Evolutionary conservation across 2,888 invertebrate genomes (phyloP).

Genomic region (Mythimna lalbum): DNA sequence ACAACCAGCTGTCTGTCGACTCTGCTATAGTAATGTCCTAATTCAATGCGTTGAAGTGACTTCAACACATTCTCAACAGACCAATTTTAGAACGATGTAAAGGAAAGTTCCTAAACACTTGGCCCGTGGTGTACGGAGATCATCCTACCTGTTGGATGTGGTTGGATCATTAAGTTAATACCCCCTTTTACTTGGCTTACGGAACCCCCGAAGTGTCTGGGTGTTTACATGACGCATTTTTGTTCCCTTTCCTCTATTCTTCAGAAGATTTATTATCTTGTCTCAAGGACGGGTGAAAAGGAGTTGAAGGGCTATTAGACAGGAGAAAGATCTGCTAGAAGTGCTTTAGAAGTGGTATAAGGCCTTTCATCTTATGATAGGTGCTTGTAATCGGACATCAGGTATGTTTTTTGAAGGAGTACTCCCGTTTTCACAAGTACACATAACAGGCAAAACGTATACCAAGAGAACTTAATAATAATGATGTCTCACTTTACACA

Average conservation of each 20-base stretch:
- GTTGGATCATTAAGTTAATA: constrained; percentile 68
- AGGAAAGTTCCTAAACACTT: constrained; percentile 49
- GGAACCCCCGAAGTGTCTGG: constrained; percentile 53
- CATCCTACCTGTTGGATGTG: constrained; percentile 72
- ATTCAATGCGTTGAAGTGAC: background rate
- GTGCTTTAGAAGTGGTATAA: constrained; percentile 29
- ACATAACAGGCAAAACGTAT: background rate
- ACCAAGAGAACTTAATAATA: no score
- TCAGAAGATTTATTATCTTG: constrained; percentile 62
- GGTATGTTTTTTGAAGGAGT: constrained; percentile 3
- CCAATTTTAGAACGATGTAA: constrained; percentile 17
- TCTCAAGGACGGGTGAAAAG: constrained; percentile 50
- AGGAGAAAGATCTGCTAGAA: constrained; percentile 30
- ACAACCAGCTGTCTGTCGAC: background rate
- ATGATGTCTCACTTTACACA: background rate
- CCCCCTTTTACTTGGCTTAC: constrained; percentile 64
- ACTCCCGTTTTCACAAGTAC: background rate
- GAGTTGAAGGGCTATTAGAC: constrained; percentile 46
- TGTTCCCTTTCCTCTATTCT: constrained; percentile 57
- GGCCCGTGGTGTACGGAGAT: constrained; percentile 44
- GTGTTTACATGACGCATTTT: constrained; percentile 66
- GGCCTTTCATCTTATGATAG: constrained; percentile 34
- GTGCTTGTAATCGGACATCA: constrained; percentile 22
- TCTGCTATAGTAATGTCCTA: no score
- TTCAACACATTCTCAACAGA: constrained; percentile 7